Percentiles rank a stretch among this genome's conserved stretches.
Conservation (phyloP, 2,797 vertebrate species). For the Philypnodon macrostomus region DNA sequence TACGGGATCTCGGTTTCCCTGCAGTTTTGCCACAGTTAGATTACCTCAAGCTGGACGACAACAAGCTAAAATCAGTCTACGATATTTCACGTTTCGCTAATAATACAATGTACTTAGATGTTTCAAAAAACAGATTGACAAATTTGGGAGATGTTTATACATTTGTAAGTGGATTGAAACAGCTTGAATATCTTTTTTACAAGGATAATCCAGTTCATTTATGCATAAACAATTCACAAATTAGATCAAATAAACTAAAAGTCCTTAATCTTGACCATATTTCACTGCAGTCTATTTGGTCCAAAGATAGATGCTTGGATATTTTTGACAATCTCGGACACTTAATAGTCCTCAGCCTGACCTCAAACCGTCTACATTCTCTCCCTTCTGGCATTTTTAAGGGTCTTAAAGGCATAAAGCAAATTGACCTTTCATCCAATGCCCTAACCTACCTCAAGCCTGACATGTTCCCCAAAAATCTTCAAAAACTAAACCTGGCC, state of each 20-base stretch:
- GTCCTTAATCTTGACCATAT: constrained; percentile 81
- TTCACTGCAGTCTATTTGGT: constrained; percentile 69
- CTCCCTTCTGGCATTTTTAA: constrained; percentile 79
- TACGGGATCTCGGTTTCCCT: constrained; percentile 66
- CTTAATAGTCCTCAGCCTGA: constrained; percentile 71
- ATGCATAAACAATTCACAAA: constrained; percentile 42
- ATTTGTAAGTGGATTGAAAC: constrained; percentile 60
- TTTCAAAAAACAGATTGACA: constrained; percentile 78
- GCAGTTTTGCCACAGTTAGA: constrained; percentile 55
- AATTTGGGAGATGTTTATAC: constrained; percentile 67
- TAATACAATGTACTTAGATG: constrained; percentile 58
- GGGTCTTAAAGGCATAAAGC: constrained; percentile 69
- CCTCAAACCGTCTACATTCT: constrained; percentile 73
- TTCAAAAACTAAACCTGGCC: constrained; percentile 72
- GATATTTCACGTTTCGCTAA: constrained; percentile 17
- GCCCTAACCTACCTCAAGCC: constrained; percentile 73
- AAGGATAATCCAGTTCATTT: constrained; percentile 76
- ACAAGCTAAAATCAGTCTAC: constrained; percentile 61
- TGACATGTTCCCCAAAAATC: constrained; percentile 71
- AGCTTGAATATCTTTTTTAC: constrained; percentile 60
- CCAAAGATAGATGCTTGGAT: constrained; percentile 47
- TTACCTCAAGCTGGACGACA: constrained; percentile 74
- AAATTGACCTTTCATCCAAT: constrained; percentile 80
- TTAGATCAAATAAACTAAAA: constrained; percentile 55
- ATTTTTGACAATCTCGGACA: constrained; percentile 51